phyloP scores from a whole-genome alignment of 2,113 vertebrate genomes.

The Tor tambroides region DNA sequence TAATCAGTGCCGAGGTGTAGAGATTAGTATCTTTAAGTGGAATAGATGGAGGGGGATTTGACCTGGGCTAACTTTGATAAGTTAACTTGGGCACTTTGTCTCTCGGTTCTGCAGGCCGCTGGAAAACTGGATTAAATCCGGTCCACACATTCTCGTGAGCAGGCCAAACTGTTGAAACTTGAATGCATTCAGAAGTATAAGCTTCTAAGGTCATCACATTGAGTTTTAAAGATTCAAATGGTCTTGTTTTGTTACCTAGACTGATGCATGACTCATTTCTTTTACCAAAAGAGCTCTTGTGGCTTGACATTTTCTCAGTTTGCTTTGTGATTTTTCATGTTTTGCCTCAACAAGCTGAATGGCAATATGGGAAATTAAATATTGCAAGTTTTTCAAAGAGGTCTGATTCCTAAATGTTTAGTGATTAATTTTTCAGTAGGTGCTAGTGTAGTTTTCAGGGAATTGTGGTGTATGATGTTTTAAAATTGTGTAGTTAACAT shows the following conservation, averaged over 20 bases:
- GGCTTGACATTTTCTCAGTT: not conserved
- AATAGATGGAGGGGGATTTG: slow-evolving; percentile 58
- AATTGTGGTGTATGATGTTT: slow-evolving; percentile 17
- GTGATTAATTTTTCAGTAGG: not conserved
- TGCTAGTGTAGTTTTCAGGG: not conserved
- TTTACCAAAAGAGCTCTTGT: not conserved
- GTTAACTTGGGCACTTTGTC: slow-evolving; percentile 57
- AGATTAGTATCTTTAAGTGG: slow-evolving; percentile 71
- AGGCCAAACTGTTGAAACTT: not conserved
- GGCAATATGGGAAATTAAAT: not conserved
- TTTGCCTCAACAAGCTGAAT: not conserved
- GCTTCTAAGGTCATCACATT: not conserved
- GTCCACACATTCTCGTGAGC: not conserved
- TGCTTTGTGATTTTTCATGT: not conserved
- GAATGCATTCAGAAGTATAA: not conserved
- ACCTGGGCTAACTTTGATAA: slow-evolving; percentile 63
- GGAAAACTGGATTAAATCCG: slow-evolving; percentile 21
- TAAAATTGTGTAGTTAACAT: not conserved
- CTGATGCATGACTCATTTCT: not conserved
- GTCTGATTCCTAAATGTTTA: not conserved
- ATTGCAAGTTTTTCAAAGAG: not conserved
- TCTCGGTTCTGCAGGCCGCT: slow-evolving; percentile 36
- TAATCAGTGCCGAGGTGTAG: slow-evolving; percentile 70
- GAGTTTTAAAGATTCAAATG: not conserved
- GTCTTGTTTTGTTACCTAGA: not conserved